Conservation (phyloP, 2,797 vertebrate species). For the Crocodylus rhombifer region DNA sequence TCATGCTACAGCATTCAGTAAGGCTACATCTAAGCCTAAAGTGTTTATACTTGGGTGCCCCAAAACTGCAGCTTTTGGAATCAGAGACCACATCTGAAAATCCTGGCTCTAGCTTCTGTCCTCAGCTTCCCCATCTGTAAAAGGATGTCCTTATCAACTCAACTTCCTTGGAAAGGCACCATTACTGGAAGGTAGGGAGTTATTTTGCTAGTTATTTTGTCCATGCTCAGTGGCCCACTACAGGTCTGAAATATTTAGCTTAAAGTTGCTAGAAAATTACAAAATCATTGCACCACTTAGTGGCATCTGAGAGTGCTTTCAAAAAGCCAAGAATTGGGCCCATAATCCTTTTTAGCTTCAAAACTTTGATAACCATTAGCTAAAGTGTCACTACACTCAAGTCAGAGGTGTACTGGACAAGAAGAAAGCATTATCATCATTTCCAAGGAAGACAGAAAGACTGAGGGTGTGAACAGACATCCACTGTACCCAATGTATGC, state of each 20-base stretch:
- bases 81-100: neutral
- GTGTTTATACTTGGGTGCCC: neutral
- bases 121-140: neutral
- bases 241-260: neutral
- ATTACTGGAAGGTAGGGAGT: neutral
- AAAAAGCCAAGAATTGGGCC: neutral
- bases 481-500: too few species aligned
- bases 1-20: neutral
- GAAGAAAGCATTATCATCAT: neutral
- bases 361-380: neutral
- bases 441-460: neutral
- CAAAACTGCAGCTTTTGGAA: neutral
- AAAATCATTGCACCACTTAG: neutral
- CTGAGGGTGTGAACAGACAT: too few species aligned
- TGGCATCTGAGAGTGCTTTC: neutral
- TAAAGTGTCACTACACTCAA: neutral
- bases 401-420: neutral
- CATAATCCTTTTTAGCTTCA: neutral
- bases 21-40: neutral
- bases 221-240: neutral
- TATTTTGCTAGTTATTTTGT: neutral
- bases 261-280: neutral
- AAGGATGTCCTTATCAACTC: neutral
- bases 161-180: neutral
- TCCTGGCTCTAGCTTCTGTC: neutral